Evolutionary conservation across 2,888 invertebrate species (phyloP), one percentile per base, ranked within the genome.

Genomic region (Odontocolon sp.): DNA sequence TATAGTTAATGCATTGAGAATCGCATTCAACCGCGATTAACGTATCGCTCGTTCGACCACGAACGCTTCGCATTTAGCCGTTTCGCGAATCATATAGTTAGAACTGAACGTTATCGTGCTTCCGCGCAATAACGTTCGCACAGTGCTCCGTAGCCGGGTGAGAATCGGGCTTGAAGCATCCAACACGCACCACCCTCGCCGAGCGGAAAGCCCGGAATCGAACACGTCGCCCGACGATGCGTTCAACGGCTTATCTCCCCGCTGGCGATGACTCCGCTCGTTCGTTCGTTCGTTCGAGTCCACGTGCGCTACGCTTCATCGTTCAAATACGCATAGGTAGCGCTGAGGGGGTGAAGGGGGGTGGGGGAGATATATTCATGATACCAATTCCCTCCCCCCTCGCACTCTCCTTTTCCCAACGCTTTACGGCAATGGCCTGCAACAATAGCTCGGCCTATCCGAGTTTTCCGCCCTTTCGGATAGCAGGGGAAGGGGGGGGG

Each of bases 41-140:
- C 50, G 61, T 40, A 40, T 61, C 61, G 33, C 47, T 64, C 56
- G 47, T 64, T 64, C 47, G 26, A 38, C 47, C 38, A 26, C 56
- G 54, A 38, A 26, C 63, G 21, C 56, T 33, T 36, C 16, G 56
- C 18, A 52, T 59, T 67, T 64, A 40, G 59, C 59, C 67, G 67
- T 64, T 56, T 57, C 28, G 31, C 36, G 57, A 67, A 67, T 67
- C 72, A 45, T 64, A 72, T 56, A 59, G 66, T 59, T 31, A 47
- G 59, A 64, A 74, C 70, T 52, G 52, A 57, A 59, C 73, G 81
- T 80, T 82, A 82, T 82, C 82, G 74, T 77, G 68, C 81, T 82
- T 82, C 82, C 82, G 79, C 78, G 81, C 81, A 82, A 82, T 82
- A 82, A 82, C 81, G 68, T 75, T 77, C 69, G 71, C 75, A 78